Evolutionary conservation across 2,888 invertebrate species (phyloP).

Genomic region (Tetanocera ferruginea): DNA sequence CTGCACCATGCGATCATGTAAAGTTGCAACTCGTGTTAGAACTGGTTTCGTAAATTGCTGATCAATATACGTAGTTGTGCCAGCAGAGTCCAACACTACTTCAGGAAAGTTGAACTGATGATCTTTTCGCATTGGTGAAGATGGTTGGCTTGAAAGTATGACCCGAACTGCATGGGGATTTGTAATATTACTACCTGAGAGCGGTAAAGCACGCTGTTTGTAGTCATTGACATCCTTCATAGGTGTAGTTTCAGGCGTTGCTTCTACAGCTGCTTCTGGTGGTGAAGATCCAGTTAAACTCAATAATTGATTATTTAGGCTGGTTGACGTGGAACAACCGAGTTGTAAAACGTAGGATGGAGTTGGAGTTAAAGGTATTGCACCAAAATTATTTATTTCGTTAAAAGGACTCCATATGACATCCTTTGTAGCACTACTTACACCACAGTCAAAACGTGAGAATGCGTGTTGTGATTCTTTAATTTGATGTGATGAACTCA

Average conservation of each 20-base stretch:
- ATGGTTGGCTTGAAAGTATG: conserved; percentile 75
- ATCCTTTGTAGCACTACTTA: conserved; percentile 33
- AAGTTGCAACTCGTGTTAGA: conserved; percentile 52
- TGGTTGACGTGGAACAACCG: conserved; percentile 54
- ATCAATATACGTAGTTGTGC: conserved; percentile 46
- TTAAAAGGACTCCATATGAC: conserved; percentile 68
- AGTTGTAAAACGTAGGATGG: conserved; percentile 72
- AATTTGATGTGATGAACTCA: background rate
- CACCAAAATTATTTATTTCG: conserved; percentile 67
- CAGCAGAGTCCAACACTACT: conserved; percentile 43
- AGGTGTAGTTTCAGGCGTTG: conserved; percentile 90
- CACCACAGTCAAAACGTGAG: conserved; percentile 33
- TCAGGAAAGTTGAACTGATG: conserved; percentile 72
- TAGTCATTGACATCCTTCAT: conserved; percentile 74
- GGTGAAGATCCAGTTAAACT: conserved; percentile 78
- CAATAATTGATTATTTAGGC: conserved; percentile 55
- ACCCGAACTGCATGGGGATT: conserved; percentile 79
- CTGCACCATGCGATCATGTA: conserved; percentile 58
- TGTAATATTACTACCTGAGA: conserved; percentile 58
- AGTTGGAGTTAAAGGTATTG: conserved; percentile 72
- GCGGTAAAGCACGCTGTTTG: conserved; percentile 45
- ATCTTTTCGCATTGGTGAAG: conserved; percentile 79
- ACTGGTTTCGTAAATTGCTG: conserved; percentile 47
- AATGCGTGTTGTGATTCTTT: conserved; percentile 39
- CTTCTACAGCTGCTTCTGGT: conserved; percentile 90